Evolutionary conservation across 2,113 vertebrate genomes (phyloP).

Genomic region (Rhagologus leucostigma): DNA sequence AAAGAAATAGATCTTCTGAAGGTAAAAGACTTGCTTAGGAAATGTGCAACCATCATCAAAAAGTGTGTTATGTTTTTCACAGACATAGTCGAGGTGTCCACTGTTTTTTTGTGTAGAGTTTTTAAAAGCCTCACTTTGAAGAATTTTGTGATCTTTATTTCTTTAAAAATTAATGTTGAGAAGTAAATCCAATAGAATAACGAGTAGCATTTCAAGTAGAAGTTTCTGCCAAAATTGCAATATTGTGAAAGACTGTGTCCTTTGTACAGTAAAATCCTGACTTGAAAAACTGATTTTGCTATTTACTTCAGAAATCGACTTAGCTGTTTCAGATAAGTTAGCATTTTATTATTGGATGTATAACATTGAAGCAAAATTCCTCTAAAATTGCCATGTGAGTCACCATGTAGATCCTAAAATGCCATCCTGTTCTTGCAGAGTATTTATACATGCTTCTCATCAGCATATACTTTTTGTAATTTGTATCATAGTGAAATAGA

Average conservation of each 20-base stretch:
- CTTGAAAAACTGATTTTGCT: background rate
- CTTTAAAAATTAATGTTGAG: background rate
- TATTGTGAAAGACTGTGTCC: background rate
- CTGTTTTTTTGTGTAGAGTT: background rate
- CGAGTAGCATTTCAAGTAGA: background rate
- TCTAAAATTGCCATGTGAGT: background rate
- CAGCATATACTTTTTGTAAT: background rate
- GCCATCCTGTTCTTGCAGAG: background rate
- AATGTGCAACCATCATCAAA: background rate
- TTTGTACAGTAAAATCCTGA: background rate
- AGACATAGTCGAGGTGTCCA: background rate
- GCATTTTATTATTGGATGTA: background rate
- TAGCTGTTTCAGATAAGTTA: background rate
- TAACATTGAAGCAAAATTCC: background rate
- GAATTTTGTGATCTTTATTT: background rate
- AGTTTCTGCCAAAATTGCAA: background rate
- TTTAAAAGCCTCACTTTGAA: background rate
- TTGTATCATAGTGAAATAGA: background rate
- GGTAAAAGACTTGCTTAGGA: slow-evolving; percentile 77
- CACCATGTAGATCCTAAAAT: background rate
- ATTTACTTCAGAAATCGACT: background rate
- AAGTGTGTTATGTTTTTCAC: background rate
- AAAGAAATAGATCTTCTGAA: slow-evolving; percentile 99
- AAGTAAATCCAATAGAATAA: background rate
- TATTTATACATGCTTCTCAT: background rate